phyloP scores from a whole-genome alignment of 1,140 invertebrate species.

The Alviniconcha marisindica region DNA sequence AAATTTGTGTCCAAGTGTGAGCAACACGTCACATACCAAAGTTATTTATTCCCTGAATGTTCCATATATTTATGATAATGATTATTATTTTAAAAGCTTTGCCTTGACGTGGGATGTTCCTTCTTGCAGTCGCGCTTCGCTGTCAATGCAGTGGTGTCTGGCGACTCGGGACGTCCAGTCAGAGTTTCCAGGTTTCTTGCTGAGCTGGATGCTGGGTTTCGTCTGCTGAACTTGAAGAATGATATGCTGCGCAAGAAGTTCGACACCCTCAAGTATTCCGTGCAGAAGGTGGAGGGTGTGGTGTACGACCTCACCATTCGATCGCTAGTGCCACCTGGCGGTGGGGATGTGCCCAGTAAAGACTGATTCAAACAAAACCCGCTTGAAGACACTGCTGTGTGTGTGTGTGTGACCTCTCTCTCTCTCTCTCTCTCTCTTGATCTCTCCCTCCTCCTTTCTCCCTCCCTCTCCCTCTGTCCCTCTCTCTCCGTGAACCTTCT shows the following conservation, averaged over 20 bases:
- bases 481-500: too few species aligned
- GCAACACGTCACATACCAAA: too few species aligned
- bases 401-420: too few species aligned
- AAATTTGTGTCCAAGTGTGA: too few species aligned
- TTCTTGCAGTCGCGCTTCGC: conserved; percentile 82
- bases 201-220: conserved; percentile 91
- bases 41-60: too few species aligned
- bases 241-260: conserved; percentile 91
- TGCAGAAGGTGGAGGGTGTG: conserved; percentile 96
- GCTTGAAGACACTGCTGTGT: too few species aligned
- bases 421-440: not conserved
- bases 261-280: conserved; percentile 93
- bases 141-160: conserved; percentile 91
- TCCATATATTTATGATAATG: too few species aligned
- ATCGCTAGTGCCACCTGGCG: conserved; percentile 79
- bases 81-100: too few species aligned
- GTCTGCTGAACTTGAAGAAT: conserved; percentile 93
- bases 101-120: too few species aligned
- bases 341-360: not conserved
- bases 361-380: not conserved
- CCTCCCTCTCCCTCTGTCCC: too few species aligned
- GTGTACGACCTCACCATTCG: conserved; percentile 95
- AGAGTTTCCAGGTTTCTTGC: conserved; percentile 91
- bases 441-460: too few species aligned
- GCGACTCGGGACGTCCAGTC: conserved; percentile 87